A percentile compares a stretch with the other conserved stretches of the same genome.
These are phyloP conservation scores for Rhimphoctona megacephalus DNA, from an alignment of 2,888 invertebrate genomes.

Conservation along the genomic window DNA sequence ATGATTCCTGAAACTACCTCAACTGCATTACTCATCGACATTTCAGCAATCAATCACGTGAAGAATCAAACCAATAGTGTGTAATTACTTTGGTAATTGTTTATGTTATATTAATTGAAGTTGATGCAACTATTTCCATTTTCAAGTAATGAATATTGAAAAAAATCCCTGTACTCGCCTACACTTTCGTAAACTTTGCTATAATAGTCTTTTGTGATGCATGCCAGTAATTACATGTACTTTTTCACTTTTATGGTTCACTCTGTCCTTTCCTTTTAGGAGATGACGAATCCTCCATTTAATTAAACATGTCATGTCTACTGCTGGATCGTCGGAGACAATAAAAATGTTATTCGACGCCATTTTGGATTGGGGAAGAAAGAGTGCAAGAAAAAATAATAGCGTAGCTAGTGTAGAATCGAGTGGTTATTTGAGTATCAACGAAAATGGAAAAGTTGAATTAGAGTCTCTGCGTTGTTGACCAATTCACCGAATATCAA, in stretches of 20 bases:
- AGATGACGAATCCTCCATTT: neutral
- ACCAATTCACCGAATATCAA: constrained; percentile 25
- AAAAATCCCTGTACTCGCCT: neutral
- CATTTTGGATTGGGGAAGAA: neutral
- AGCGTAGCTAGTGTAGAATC: neutral
- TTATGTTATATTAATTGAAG: neutral
- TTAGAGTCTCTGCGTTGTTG: constrained; percentile 5
- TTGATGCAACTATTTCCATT: neutral
- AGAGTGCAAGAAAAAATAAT: neutral
- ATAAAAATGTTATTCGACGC: neutral
- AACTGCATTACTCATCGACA: neutral
- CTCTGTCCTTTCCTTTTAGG: neutral
- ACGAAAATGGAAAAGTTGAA: constrained; percentile 31
- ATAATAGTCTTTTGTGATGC: neutral
- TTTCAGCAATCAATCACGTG: neutral
- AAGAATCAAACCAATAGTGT: too few species aligned
- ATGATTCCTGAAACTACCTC: neutral
- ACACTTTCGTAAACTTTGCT: neutral
- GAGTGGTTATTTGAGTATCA: constrained; percentile 30
- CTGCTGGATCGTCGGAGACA: neutral
- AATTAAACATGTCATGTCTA: neutral
- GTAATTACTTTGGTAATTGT: too few species aligned
- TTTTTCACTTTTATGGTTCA: neutral
- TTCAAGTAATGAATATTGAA: neutral
- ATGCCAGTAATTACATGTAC: neutral